These are phyloP conservation scores for Anoplopoma fimbria DNA, from an alignment of 2,113 vertebrate genomes.

Conservation along the genomic window DNA sequence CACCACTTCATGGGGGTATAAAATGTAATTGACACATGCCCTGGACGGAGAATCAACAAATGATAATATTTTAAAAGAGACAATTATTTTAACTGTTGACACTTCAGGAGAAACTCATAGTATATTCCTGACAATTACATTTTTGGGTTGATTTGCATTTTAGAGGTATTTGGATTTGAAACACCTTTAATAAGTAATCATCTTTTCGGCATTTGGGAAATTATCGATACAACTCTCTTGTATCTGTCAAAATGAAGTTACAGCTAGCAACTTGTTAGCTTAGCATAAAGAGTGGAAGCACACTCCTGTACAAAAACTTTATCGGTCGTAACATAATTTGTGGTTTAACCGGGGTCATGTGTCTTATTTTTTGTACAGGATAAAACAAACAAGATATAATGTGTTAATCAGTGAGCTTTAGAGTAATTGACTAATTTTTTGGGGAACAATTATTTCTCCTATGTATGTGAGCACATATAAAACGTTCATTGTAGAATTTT, in stretches of 20 bases:
- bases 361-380: not conserved
- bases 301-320: not conserved
- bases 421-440: too few species aligned
- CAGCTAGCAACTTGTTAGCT: not conserved
- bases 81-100: not conserved
- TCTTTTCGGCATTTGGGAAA: not conserved
- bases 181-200: not conserved
- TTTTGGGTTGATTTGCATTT: not conserved
- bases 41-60: conserved; percentile 38
- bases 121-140: not conserved
- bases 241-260: not conserved
- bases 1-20: conserved; percentile 47
- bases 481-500: too few species aligned
- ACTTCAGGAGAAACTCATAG: not conserved
- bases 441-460: too few species aligned
- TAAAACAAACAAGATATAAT: not conserved
- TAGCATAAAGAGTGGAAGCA: not conserved
- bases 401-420: not conserved
- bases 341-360: not conserved
- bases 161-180: not conserved
- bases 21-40: conserved; percentile 54
- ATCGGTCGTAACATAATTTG: not conserved
- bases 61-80: conserved; percentile 3
- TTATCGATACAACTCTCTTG: not conserved
- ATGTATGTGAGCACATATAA: too few species aligned